Evolutionary conservation across 2,888 invertebrate species (phyloP), one percentile per base, ranked within the genome.

Genomic region (Meiosimyza decipiens): DNA sequence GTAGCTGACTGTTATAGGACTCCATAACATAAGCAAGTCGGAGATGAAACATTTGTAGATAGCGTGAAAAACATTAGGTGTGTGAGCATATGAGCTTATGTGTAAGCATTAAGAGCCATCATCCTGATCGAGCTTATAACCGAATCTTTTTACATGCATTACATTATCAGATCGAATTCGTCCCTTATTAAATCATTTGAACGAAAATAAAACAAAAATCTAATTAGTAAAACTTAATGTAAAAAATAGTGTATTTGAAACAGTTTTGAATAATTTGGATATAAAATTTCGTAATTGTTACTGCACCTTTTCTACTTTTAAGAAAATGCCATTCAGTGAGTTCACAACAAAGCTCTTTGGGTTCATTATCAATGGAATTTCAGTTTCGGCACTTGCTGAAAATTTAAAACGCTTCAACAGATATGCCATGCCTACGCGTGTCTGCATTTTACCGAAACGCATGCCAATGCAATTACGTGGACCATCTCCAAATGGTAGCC

Each of bases 401-500:
- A 85, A 80, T 57, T 75, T 79, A n/a, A 81, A 85, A 51, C 81
- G 78, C 50, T 51, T 79, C 11, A 86, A 57, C 4, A 85, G 47
- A 47, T 78, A 77, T 2, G 80, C 78, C 49, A 86, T 55, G 0
- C 85, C 85, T 13, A 83, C 71, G 18, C 80, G 79, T 0, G 80
- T 68, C 49, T 84, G 84, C 82, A 86, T 83, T 60, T 82, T 79
- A 0, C 85, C 85, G 63, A 86, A 86, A 28, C 86, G 79, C 77
- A 81, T 73, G 4, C 86, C 86, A 50, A 86, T 77, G 71, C 86
- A 85, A 69, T 83, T 83, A 0, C 85, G 74, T 0, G 85, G 84
- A 0, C 85, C 86, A 71, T 84, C 85, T 5, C 85, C 86, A 54
- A 86, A 86, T 0, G 83, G 79, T 55, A 86, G 64, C 79, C 79